phyloP scores from a whole-genome alignment of 1,140 invertebrate genomes.

The Drosophila mojavensis region DNA sequence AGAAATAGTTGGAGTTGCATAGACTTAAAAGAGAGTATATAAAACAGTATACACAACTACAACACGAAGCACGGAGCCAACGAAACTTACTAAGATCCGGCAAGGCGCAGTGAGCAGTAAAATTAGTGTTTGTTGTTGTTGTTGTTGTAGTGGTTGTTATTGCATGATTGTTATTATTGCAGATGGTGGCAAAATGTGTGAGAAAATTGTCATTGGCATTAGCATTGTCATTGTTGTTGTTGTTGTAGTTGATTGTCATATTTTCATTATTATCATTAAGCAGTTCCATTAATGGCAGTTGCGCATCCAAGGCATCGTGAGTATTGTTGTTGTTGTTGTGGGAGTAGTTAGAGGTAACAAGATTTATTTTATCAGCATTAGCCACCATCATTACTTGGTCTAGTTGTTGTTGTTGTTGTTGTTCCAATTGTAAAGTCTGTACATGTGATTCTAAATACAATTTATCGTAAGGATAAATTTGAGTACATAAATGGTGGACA shows the following conservation, averaged over 20 bases:
- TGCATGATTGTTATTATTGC: conserved; percentile 48
- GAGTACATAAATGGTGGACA: conserved; percentile 45
- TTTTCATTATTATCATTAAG: conserved; percentile 34
- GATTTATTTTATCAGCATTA: conserved; percentile 84
- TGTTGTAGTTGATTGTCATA: conserved; percentile 44
- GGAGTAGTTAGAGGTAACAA: conserved; percentile 84
- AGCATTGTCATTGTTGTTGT: conserved; percentile 41
- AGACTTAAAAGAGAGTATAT: conserved; percentile 8
- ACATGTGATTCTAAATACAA: conserved; percentile 86
- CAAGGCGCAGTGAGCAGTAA: conserved; percentile 73
- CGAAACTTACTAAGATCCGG: conserved; percentile 83
- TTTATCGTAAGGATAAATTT: conserved; percentile 81
- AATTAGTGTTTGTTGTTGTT: conserved; percentile 63
- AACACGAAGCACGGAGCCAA: conserved; percentile 67
- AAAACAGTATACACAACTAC: conserved; percentile 57
- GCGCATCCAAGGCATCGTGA: conserved; percentile 56
- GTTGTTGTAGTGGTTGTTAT: conserved; percentile 57
- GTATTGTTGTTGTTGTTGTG: conserved; percentile 54
- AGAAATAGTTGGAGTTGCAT: conserved; percentile 26
- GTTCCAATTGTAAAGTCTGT: conserved; percentile 87
- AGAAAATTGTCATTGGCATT: conserved; percentile 57
- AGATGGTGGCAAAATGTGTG: conserved; percentile 68
- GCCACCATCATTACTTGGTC: conserved; percentile 85
- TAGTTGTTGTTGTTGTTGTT: conserved; percentile 84
- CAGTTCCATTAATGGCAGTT: conserved; percentile 47